These are phyloP conservation scores for Toxonevra muliebris DNA, from an alignment of 2,888 invertebrate species.

Conservation along the genomic window DNA sequence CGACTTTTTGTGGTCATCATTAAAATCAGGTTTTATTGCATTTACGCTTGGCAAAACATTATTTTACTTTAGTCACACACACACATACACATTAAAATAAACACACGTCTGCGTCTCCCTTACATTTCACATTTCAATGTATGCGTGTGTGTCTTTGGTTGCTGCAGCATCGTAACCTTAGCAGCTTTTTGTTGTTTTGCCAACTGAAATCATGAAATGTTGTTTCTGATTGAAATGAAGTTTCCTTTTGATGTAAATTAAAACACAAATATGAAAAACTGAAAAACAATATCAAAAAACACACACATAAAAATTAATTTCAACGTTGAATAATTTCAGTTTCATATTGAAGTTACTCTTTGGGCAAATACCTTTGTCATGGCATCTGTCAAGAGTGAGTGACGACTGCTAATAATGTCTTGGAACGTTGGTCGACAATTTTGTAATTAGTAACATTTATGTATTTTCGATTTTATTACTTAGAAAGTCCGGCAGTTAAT, in stretches of 20 bases:
- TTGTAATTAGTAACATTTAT: constrained; percentile 9
- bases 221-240: no score
- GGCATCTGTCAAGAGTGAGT: not conserved
- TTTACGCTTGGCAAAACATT: constrained; percentile 9
- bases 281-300: not conserved
- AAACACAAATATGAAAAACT: no score
- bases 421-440: not conserved
- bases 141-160: no score
- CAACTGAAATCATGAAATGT: not conserved
- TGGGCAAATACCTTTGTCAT: not conserved
- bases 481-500: no score
- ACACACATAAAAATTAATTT: not conserved
- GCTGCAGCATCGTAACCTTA: not conserved
- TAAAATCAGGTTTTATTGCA: constrained; percentile 59
- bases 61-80: not conserved
- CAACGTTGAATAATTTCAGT: not conserved
- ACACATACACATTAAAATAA: no score
- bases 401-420: constrained; percentile 11
- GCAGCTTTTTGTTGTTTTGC: not conserved
- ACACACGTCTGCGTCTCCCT: not conserved
- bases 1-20: constrained; percentile 47
- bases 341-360: not conserved
- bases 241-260: no score
- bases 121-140: not conserved
- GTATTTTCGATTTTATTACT: no score